phyloP scores from a whole-genome alignment of 2,113 vertebrate species.

The Paratilapia polleni region DNA sequence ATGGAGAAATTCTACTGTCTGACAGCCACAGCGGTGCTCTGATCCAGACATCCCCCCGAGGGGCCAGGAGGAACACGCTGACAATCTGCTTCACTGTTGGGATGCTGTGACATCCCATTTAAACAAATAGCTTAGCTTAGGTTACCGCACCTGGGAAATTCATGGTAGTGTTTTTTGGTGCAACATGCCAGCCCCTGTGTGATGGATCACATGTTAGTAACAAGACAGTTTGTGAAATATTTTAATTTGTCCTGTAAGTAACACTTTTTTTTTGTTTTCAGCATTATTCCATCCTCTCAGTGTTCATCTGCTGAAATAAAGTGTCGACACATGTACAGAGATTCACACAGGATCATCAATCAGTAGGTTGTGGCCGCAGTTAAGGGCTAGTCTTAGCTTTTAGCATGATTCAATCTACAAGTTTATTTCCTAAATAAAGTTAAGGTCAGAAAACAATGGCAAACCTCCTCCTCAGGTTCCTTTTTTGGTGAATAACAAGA shows the following conservation, averaged over 20 bases:
- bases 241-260: slow-evolving; percentile 12
- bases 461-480: background rate
- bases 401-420: background rate
- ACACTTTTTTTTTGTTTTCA: background rate
- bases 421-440: background rate
- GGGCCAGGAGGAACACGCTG: slow-evolving; percentile 64
- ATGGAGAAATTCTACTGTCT: slow-evolving; percentile 73
- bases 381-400: background rate
- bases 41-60: slow-evolving; percentile 68
- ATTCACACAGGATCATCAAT: background rate
- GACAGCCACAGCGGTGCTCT: slow-evolving; percentile 70
- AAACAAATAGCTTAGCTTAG: slow-evolving; percentile 74
- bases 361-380: background rate
- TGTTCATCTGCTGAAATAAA: background rate
- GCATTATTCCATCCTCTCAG: background rate
- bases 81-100: slow-evolving; percentile 72
- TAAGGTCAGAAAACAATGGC: fast-evolving
- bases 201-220: slow-evolving; percentile 54
- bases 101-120: slow-evolving; percentile 74
- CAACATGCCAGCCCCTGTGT: slow-evolving; percentile 46
- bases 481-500: background rate
- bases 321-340: background rate
- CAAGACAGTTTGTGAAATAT: slow-evolving; percentile 24
- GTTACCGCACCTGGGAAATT: slow-evolving; percentile 59
- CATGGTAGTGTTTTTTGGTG: slow-evolving; percentile 43